Base-by-base conservation (phyloP, 1,140 invertebrate genomes). In the Papilio helenus region DNA sequence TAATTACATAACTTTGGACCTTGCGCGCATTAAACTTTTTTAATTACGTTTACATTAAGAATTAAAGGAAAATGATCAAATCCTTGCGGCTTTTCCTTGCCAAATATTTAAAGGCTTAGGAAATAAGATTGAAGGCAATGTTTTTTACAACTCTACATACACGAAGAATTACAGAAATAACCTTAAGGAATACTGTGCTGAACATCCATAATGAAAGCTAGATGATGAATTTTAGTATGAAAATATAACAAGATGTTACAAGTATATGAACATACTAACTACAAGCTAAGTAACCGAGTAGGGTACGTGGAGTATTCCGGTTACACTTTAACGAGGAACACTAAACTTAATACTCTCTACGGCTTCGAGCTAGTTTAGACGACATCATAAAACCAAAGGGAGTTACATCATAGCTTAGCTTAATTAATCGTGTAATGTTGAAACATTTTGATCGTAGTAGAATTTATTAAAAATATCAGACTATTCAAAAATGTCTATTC, bases 1-100 rank as follows among this genome's bases (percentile, higher is more conserved):
- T 79, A 79, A 82, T 82, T 79, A 82, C 72, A 79, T 79, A 79
- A 79, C 72, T 79, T 79, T 61, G 55, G 55, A 51, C 79, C 49
- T 79, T 61, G 29, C 20, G 3, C 34, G 18, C 29, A 49, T 44
- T 55, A 34, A 79, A 79, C 68, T 79, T 74, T 79, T 79, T 79
- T 79, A 79, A 79, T 79, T 79, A 74, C 72, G 55, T 58, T 58
- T 39, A 77, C 55, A 58, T 71, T 73, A 49, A 73, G 44, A 73
- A 46, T 73, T 73, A 73, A 73, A 73, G 20, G 39, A 73, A 73
- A 73, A 9, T 44, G 44, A 42, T 39, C 46, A 77, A 34, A n/a
- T 77, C 18, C 42, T 73, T 65, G 61, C 44, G 72, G 72, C 44
- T 46, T 73, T 73, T 73, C 44, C 20, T 46, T 26, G 42, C 8